phyloP scores from a whole-genome alignment of 1,140 invertebrate genomes.

The Bombus ignitus region DNA sequence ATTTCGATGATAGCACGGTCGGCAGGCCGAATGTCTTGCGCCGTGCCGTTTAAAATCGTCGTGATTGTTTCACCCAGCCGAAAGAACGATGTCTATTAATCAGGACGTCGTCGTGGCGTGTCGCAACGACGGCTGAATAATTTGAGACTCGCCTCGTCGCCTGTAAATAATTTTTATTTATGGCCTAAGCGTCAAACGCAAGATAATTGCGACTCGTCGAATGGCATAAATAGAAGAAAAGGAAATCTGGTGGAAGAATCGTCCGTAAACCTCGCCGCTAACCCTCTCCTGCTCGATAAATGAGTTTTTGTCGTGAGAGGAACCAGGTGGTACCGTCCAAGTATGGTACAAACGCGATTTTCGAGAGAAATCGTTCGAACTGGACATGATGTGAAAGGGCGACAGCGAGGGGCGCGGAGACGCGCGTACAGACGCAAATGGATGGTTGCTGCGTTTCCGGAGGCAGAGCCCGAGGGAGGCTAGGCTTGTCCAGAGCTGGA shows the following conservation, averaged over 20 bases:
- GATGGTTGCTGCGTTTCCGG: neutral
- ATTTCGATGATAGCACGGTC: constrained; percentile 48
- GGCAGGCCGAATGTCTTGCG: neutral
- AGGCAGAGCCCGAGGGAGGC: neutral
- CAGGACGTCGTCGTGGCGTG: no score
- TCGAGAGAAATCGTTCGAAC: neutral
- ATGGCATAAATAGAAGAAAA: neutral
- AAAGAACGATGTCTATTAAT: neutral
- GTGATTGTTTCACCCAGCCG: no score
- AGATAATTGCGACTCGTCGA: neutral
- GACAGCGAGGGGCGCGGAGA: neutral
- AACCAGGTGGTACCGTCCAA: neutral
- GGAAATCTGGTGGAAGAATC: neutral
- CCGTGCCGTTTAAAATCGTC: neutral
- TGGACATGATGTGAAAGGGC: neutral
- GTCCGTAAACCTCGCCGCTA: neutral
- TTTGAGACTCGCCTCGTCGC: neutral
- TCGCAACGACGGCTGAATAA: no score
- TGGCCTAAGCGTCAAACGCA: no score
- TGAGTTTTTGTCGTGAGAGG: neutral
- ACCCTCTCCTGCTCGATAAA: neutral
- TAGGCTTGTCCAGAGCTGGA: neutral
- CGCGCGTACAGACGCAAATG: neutral
- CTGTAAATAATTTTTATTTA: neutral
- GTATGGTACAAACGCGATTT: neutral